Percentiles rank a stretch among this genome's conserved stretches.
Evolutionary conservation across 2,113 vertebrate species (phyloP).

Genomic region (Rynchops niger): DNA sequence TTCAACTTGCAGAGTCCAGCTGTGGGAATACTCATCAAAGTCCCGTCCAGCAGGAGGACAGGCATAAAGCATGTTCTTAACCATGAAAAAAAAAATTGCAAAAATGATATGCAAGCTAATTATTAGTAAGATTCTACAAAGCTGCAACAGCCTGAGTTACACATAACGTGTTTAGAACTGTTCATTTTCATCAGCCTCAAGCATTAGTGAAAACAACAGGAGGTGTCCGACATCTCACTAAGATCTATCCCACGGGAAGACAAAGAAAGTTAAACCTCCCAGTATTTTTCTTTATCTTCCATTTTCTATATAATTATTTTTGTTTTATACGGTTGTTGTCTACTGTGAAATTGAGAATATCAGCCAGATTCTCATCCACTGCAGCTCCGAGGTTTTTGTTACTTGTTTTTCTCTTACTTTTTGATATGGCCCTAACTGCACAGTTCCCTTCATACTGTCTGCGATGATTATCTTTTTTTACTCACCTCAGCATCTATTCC

Average conservation of each 20-base stretch:
- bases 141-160: not conserved
- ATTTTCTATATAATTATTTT: not conserved
- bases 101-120: not conserved
- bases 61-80: not conserved
- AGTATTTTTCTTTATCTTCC: not conserved
- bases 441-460: not conserved
- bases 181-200: not conserved
- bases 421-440: not conserved
- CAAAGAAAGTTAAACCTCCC: not conserved
- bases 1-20: not conserved
- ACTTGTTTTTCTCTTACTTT: not conserved
- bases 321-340: not conserved
- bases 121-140: not conserved
- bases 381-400: not conserved
- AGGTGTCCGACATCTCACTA: not conserved
- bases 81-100: not conserved
- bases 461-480: not conserved
- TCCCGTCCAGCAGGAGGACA: not conserved
- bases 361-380: not conserved
- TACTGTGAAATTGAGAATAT: not conserved
- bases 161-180: fast-evolving
- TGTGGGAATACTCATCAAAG: not conserved
- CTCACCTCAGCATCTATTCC: not conserved
- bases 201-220: not conserved
- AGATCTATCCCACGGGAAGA: not conserved